Percentiles rank a stretch among this genome's conserved stretches.
Evolutionary conservation across 2,113 vertebrate genomes (phyloP).

Genomic region (Gobius niger): DNA sequence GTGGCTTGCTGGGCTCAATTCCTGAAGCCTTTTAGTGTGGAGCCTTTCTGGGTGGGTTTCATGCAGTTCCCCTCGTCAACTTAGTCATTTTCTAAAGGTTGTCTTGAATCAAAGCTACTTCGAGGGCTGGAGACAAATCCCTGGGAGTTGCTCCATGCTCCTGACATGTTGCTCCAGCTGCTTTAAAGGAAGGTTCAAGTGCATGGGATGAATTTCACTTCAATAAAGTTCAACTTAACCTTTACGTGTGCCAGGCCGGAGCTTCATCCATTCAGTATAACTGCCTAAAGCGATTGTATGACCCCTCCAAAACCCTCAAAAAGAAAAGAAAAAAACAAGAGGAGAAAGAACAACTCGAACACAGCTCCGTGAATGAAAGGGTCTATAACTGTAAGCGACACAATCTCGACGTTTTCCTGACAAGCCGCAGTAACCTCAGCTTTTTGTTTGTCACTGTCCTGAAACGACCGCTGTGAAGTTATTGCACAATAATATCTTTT

Average conservation of each 20-base stretch:
- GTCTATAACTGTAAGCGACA: background rate
- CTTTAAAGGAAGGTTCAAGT: too few species aligned
- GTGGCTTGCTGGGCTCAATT: too few species aligned
- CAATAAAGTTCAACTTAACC: too few species aligned
- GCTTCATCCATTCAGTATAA: background rate
- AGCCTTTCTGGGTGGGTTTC: too few species aligned
- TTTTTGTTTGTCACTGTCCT: background rate
- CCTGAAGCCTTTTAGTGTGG: too few species aligned
- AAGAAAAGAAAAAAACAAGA: background rate
- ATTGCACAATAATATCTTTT: slow-evolving; percentile 7
- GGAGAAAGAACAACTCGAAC: background rate
- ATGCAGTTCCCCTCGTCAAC: too few species aligned
- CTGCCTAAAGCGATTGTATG: background rate
- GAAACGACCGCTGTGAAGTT: background rate
- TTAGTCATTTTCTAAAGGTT: too few species aligned
- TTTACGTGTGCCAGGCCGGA: background rate
- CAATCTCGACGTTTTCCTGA: background rate
- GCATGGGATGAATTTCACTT: too few species aligned
- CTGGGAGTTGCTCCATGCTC: too few species aligned
- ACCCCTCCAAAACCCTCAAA: background rate
- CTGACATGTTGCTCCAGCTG: too few species aligned
- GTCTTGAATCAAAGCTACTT: too few species aligned
- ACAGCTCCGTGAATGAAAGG: background rate
- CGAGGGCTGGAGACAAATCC: too few species aligned
- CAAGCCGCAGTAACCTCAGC: background rate